Percentiles rank a stretch among this genome's conserved stretches.
Evolutionary conservation across 2,888 invertebrate species (phyloP).

Genomic region (Brenthis hecate): DNA sequence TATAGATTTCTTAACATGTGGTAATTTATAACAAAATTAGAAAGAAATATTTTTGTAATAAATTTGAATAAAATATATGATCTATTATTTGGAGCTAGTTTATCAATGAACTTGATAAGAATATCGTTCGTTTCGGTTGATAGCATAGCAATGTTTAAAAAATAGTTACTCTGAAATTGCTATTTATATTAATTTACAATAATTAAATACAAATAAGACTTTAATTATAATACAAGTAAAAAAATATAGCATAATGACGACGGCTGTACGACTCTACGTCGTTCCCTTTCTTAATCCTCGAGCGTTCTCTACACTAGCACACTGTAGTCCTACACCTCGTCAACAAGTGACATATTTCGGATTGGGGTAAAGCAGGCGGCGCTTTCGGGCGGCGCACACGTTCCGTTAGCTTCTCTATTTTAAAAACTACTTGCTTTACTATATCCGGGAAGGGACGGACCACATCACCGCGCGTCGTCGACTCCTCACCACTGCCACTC

Average conservation of each 20-base stretch:
- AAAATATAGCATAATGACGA: neutral
- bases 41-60: too few relatives aligned
- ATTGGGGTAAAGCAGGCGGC: conserved; percentile 76
- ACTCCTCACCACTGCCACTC: conserved; percentile 65
- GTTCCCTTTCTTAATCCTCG: conserved; percentile 30
- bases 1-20: too few relatives aligned
- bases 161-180: too few relatives aligned
- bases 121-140: too few relatives aligned
- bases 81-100: too few relatives aligned
- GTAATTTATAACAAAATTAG: too few relatives aligned
- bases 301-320: conserved; percentile 21
- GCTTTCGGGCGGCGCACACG: conserved; percentile 79
- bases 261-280: neutral
- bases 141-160: too few relatives aligned
- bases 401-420: conserved; percentile 81
- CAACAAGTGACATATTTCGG: conserved; percentile 77
- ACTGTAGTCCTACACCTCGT: conserved; percentile 37
- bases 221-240: neutral
- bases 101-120: too few relatives aligned
- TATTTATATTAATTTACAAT: too few relatives aligned
- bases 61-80: too few relatives aligned
- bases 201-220: neutral
- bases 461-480: conserved; percentile 64
- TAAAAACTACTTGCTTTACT: conserved; percentile 77
- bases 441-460: conserved; percentile 80